Evolutionary conservation across 2,797 vertebrate genomes (phyloP).

Genomic region (Petrocephalus sullivani): DNA sequence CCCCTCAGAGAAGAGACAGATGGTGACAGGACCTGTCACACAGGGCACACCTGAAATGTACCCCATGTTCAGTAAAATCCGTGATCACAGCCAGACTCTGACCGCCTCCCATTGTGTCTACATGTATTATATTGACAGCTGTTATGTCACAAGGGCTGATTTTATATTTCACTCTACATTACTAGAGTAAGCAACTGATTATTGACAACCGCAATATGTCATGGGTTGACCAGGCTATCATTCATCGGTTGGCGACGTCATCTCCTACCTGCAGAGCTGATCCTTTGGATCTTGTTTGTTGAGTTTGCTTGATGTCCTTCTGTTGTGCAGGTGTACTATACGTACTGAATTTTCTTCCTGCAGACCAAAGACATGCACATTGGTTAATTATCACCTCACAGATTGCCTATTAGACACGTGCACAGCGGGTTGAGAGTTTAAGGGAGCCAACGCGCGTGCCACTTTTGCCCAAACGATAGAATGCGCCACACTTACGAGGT

Average conservation of each 20-base stretch:
- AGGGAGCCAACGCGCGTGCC: not conserved
- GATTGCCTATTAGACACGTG: not conserved
- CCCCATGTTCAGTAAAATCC: not conserved
- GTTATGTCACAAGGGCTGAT: not conserved
- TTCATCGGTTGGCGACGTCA: not conserved
- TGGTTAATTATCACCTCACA: not conserved
- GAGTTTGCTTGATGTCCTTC: not conserved
- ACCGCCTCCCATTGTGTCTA: not conserved
- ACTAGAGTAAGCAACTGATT: not conserved
- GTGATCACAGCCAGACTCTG: not conserved
- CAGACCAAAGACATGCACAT: not conserved
- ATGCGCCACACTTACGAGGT: not conserved
- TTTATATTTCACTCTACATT: not conserved
- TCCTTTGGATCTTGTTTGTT: not conserved
- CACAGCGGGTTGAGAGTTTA: not conserved
- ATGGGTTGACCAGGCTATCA: not conserved
- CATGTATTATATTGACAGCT: not conserved
- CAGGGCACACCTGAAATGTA: not conserved
- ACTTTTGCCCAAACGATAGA: not conserved
- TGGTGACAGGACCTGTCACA: not conserved
- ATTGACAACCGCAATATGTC: not conserved
- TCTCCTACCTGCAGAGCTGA: not conserved
- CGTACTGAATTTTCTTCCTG: not conserved
- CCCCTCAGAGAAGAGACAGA: not conserved
- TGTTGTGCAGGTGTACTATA: not conserved